Evolutionary conservation across 2,113 vertebrate species (phyloP).

Genomic region (Elachura formosa): DNA sequence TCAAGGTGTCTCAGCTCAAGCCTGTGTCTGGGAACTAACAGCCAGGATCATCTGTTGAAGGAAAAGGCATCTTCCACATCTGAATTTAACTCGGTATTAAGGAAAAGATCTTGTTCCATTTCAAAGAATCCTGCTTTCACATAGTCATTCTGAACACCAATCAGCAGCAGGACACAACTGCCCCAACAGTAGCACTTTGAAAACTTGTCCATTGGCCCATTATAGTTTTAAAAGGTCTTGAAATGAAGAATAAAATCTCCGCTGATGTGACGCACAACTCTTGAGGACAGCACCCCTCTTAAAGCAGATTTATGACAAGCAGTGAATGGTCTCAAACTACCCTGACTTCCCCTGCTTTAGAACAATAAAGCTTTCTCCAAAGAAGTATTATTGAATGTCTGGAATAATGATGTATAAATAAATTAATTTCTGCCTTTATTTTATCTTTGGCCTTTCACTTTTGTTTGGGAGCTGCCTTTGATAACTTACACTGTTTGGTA

Average conservation of each 20-base stretch:
- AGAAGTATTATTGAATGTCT: slow-evolving; percentile 4
- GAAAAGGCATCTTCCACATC: neutral
- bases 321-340: neutral
- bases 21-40: neutral
- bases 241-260: neutral
- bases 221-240: neutral
- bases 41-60: neutral
- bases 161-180: neutral
- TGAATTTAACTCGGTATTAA: neutral
- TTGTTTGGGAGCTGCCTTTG: neutral
- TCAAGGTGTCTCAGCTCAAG: neutral
- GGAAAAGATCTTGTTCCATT: neutral
- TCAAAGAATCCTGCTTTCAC: neutral
- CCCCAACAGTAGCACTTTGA: neutral
- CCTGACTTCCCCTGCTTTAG: neutral
- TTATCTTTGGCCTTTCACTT: neutral
- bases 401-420: slow-evolving; percentile 29
- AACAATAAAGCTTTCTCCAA: slow-evolving; percentile 4
- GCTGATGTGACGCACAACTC: neutral
- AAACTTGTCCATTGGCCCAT: slow-evolving; percentile 1
- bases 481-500: neutral
- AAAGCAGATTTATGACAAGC: neutral
- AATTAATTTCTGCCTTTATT: slow-evolving; percentile 15
- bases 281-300: neutral
- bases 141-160: neutral